Base-by-base conservation (phyloP, 2,113 vertebrate genomes). In the Carollia perspicillata region DNA sequence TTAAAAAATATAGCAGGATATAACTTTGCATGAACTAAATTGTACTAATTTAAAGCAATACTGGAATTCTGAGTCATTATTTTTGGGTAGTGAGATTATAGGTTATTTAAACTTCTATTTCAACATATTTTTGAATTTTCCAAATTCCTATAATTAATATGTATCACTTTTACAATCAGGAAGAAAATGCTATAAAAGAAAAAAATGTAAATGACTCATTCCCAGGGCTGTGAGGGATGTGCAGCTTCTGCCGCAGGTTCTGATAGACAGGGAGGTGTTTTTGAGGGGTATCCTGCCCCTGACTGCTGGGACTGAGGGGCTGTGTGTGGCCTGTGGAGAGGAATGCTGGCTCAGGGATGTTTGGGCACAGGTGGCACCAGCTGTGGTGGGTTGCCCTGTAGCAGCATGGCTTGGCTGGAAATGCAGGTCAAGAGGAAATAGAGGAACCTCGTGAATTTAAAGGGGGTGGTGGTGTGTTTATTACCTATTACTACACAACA, bases 41-140 rank as follows among this genome's bases (percentile, higher is more conserved):
- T 78, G 65, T 79, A 86, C 47, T 92, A 94, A 95, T 96, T 95
- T 97, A 95, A 97, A 96, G 92, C 89, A 90, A 94, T 95, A 55
- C 80, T 63, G 30, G 89, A 93, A 90, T 85, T 96, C 94, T 68
- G 69, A 96, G 72, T 89, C 81, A 93, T 96, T 94, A 93, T 60
- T 97, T 96, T 93, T 90, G 77, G 91, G 30, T 92, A 60, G 72
- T 84, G 40, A 95, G 60, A 94, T 30, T 92, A 26, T 66, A 3
- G 60, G 53, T 90, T 95, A 90, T 95, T 97, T 95, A 94, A 93
- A 85, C 51, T 91, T 89, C 53, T 30, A 69, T 93, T 95, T 80
- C 80, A 94, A 97, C 80, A 71, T 75, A 77, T 84, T 74, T 91
- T 23, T 93, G 60, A 96, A 83, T 71, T 93, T 97, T 89, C 14